These are phyloP conservation scores for Pipistrellus pipistrellus DNA, from an alignment of 2,797 vertebrate genomes.

Conservation along the genomic window DNA sequence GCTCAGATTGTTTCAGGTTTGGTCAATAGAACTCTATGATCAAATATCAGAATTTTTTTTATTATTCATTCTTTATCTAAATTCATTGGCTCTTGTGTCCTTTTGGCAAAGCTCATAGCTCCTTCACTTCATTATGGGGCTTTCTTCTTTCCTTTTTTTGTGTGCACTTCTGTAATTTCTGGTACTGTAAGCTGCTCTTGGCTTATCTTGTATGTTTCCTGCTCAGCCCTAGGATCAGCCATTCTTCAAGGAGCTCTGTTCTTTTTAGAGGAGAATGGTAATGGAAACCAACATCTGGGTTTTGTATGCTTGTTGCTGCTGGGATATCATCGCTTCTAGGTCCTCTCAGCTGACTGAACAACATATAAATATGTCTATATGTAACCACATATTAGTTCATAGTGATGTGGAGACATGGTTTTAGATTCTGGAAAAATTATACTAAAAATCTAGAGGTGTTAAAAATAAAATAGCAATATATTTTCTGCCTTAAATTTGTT, in stretches of 20 bases:
- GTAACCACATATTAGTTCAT: background rate
- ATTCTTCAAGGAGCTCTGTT: constrained; percentile 25
- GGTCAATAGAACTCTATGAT: background rate
- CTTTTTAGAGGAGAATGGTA: constrained; percentile 13
- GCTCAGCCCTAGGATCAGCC: background rate
- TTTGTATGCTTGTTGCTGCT: background rate
- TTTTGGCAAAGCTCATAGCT: constrained; percentile 2
- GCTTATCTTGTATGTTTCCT: background rate
- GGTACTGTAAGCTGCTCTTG: background rate
- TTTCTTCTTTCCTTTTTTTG: background rate
- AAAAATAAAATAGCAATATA: background rate
- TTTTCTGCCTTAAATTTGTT: constrained; percentile 18
- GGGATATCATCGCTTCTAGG: background rate
- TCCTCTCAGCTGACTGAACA: background rate
- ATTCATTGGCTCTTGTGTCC: background rate
- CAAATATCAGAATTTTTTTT: no score
- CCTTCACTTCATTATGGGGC: background rate
- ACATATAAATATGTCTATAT: constrained; percentile 21
- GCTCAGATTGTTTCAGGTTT: background rate
- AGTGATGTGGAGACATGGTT: constrained; percentile 21
- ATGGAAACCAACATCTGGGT: background rate
- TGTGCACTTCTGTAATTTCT: constrained; percentile 34
- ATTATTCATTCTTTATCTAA: no score
- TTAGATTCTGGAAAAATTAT: constrained; percentile 56
- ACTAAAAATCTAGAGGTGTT: constrained; percentile 14